phyloP scores from a whole-genome alignment of 1,140 invertebrate species.

The Leptinotarsa lineolata region DNA sequence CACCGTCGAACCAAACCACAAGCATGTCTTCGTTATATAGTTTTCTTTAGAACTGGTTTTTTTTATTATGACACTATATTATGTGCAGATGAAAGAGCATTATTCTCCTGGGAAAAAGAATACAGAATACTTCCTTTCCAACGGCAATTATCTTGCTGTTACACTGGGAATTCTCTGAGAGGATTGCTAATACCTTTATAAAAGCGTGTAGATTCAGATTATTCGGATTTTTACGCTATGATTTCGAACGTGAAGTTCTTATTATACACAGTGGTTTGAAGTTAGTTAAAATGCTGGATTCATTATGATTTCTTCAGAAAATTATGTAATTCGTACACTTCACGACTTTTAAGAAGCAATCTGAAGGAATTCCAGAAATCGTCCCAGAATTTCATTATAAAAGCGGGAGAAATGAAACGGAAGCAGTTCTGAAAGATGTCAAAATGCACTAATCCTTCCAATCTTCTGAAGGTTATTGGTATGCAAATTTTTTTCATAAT shows the following conservation, averaged over 20 bases:
- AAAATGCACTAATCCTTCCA: too few species aligned
- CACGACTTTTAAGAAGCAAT: too few species aligned
- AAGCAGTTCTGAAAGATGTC: too few species aligned
- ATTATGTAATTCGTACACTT: too few species aligned
- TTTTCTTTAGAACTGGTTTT: constrained; percentile 34
- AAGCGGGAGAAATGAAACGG: too few species aligned
- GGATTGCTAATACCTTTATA: constrained; percentile 10
- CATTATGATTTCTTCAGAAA: too few species aligned
- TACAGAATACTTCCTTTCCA: constrained; percentile 34
- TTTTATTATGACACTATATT: constrained; percentile 37
- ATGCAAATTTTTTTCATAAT: too few species aligned
- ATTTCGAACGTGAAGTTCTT: not conserved
- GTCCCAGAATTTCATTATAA: too few species aligned
- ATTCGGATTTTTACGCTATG: not conserved
- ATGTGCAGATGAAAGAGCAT: constrained; percentile 39
- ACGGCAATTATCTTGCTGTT: constrained; percentile 29
- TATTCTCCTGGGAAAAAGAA: constrained; percentile 38
- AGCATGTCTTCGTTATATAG: constrained; percentile 23
- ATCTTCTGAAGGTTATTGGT: too few species aligned
- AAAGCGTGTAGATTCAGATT: constrained; percentile 5
- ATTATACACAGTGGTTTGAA: not conserved
- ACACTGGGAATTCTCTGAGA: constrained; percentile 25
- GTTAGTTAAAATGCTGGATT: too few species aligned
- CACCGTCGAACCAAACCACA: constrained; percentile 24
- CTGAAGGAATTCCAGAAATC: too few species aligned